Evolutionary conservation across 2,888 invertebrate genomes (phyloP).

Genomic region (Eumerus sabulonum): DNA sequence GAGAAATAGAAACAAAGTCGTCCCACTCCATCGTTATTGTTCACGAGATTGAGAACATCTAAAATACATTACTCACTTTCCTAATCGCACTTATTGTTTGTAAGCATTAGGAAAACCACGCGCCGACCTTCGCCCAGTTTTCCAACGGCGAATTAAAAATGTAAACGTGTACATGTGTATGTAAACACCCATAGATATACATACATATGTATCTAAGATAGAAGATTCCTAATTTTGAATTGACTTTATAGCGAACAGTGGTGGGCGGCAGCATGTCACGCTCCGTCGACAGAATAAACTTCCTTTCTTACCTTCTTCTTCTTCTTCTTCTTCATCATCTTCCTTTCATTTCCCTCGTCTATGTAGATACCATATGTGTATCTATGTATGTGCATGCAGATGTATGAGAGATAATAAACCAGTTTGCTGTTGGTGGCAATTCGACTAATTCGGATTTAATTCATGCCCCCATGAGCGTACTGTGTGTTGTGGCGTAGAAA

Average conservation of each 20-base stretch:
- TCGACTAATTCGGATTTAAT: slow-evolving; percentile 54
- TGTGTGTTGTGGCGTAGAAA: slow-evolving; percentile 35
- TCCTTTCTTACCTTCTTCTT: slow-evolving; percentile 23
- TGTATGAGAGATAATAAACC: neutral
- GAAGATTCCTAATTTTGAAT: too few species aligned
- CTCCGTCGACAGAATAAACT: slow-evolving; percentile 34
- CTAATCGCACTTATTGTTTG: neutral
- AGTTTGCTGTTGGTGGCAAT: slow-evolving; percentile 49
- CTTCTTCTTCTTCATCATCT: too few species aligned
- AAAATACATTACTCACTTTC: slow-evolving; percentile 17
- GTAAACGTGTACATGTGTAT: slow-evolving; percentile 15
- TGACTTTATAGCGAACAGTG: slow-evolving; percentile 13
- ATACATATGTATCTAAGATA: too few species aligned
- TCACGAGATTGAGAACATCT: neutral
- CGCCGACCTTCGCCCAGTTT: too few species aligned
- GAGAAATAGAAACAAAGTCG: too few species aligned
- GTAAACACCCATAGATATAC: too few species aligned
- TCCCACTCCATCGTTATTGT: too few species aligned
- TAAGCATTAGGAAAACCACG: neutral
- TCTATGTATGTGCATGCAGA: too few species aligned
- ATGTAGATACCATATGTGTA: too few species aligned
- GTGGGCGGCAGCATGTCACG: slow-evolving; percentile 53
- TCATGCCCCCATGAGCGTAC: slow-evolving; percentile 27
- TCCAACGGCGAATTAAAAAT: slow-evolving; percentile 35
- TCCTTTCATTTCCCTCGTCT: neutral